phyloP scores from a whole-genome alignment of 2,888 invertebrate species.

The Eupithecia inturbata region DNA sequence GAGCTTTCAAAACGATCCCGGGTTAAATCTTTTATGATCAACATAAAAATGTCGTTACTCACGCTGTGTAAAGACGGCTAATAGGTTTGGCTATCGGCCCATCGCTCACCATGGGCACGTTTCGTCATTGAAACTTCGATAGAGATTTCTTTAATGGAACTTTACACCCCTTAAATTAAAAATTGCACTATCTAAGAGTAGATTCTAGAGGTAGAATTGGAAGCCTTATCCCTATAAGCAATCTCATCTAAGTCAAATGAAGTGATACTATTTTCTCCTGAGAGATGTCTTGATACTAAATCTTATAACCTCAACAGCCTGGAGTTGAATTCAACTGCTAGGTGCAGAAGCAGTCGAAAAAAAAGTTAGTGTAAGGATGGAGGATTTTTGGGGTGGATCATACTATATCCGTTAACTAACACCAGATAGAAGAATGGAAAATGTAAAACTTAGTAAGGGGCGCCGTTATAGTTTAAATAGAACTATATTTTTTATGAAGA shows the following conservation, averaged over 20 bases:
- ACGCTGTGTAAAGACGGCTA: conserved; percentile 18
- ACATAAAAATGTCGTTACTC: conserved; percentile 64
- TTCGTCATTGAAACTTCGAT: conserved; percentile 2
- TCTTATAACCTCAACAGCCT: too few relatives aligned
- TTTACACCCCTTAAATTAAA: background rate
- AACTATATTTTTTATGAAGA: too few relatives aligned
- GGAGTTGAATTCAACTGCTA: too few relatives aligned
- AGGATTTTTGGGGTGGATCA: too few relatives aligned
- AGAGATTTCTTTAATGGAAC: background rate
- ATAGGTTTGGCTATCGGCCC: conserved; percentile 7
- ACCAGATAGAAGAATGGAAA: too few relatives aligned
- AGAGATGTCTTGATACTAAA: too few relatives aligned
- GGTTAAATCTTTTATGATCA: conserved; percentile 65
- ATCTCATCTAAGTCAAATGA: background rate
- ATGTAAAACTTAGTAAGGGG: too few relatives aligned
- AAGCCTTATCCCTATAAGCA: background rate
- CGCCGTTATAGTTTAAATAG: too few relatives aligned
- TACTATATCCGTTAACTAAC: too few relatives aligned
- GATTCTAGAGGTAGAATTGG: background rate
- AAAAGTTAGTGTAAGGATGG: too few relatives aligned
- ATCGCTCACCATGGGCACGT: background rate
- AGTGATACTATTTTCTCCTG: too few relatives aligned
- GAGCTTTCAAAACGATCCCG: conserved; percentile 54
- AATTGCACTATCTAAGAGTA: background rate
- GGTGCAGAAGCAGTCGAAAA: too few relatives aligned